Conservation (phyloP, 35 echinoderm and acorn worm species). For the Nesometra sesokonis region DNA sequence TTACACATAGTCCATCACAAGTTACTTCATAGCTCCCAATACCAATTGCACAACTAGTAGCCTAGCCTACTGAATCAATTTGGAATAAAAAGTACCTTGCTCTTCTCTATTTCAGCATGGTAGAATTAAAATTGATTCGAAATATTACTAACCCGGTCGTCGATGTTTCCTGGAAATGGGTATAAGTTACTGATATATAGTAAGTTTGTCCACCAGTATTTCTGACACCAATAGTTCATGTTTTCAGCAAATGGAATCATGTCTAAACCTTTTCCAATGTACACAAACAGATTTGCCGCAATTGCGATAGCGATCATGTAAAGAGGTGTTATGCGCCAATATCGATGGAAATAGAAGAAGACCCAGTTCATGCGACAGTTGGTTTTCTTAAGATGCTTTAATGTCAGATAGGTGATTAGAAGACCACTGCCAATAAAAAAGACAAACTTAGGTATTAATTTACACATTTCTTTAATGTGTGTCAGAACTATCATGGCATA, state of each 20-base stretch:
- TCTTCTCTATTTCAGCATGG: too few species aligned
- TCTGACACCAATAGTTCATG: not conserved
- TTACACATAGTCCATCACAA: too few species aligned
- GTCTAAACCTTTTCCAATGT: conserved; percentile 33
- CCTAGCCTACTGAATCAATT: too few species aligned
- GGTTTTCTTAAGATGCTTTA: conserved; percentile 41
- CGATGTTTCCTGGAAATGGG: conserved; percentile 23
- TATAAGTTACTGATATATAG: conserved; percentile 81
- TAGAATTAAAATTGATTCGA: too few species aligned
- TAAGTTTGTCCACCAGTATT: conserved; percentile 88
- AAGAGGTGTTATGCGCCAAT: conserved; percentile 59
- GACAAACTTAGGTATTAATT: too few species aligned
- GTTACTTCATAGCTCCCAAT: too few species aligned
- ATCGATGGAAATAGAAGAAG: conserved; percentile 66
- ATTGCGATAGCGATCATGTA: conserved; percentile 63
- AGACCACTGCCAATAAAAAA: conserved; percentile 39
- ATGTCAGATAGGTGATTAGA: conserved; percentile 52
- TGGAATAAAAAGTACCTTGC: too few species aligned
- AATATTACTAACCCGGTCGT: not conserved
- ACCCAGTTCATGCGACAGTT: conserved; percentile 64
- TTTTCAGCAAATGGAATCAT: not conserved
- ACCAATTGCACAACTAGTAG: too few species aligned
- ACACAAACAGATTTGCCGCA: conserved; percentile 3
- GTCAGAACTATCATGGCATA: too few species aligned
- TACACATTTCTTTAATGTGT: too few species aligned